Evolutionary conservation across 2,888 invertebrate species (phyloP).

Genomic region (Tipula helvola): DNA sequence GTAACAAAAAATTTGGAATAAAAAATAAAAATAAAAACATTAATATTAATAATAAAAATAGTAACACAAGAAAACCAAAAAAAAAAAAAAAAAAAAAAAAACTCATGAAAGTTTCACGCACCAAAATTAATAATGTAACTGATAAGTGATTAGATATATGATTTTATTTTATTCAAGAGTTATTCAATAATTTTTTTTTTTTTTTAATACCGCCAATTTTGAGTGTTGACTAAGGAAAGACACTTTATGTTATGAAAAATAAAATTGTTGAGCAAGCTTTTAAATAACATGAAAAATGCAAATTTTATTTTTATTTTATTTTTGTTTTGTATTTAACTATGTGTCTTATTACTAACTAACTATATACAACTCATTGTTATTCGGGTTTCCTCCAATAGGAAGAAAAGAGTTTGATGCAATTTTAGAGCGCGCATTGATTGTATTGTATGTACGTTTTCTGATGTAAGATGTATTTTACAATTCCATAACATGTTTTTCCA

Average conservation of each 20-base stretch:
- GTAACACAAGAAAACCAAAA: not conserved
- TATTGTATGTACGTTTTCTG: not conserved
- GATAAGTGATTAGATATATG: not conserved
- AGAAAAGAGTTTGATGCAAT: not conserved
- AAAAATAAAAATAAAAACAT: not conserved
- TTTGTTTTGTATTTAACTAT: not conserved
- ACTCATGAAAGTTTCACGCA: not conserved
- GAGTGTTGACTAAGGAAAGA: not conserved
- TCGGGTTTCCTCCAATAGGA: not conserved
- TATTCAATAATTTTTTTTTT: not conserved
- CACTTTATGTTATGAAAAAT: not conserved
- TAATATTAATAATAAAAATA: not conserved
- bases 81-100: not conserved
- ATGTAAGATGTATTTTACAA: not conserved
- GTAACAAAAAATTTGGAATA: not conserved
- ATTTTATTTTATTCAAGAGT: not conserved
- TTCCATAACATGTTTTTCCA: not conserved
- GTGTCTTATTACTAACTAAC: not conserved
- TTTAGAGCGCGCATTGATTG: not conserved
- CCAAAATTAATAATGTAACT: not conserved
- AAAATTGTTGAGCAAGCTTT: slow-evolving; percentile 4
- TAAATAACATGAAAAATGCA: not conserved
- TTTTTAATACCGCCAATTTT: not conserved
- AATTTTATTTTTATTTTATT: not conserved
- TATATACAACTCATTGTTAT: not conserved